These are phyloP conservation scores for Lamproptera curius DNA, from an alignment of 2,888 invertebrate species.

Conservation along the genomic window DNA sequence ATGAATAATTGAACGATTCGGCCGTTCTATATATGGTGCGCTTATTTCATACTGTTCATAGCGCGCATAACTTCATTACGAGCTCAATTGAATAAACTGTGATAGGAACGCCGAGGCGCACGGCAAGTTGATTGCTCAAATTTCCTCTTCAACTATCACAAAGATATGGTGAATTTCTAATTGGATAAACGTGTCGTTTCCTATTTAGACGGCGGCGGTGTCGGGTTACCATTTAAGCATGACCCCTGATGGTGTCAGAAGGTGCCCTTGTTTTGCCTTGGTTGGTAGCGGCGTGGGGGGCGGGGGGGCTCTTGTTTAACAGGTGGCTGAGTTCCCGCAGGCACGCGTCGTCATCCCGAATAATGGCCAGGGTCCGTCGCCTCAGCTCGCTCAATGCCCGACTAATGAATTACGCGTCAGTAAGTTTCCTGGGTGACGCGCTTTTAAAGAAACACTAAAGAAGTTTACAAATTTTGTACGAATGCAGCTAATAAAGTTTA, in stretches of 20 bases:
- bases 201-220: conserved; percentile 75
- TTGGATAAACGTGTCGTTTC: conserved; percentile 79
- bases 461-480: no score
- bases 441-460: no score
- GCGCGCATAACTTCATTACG: conserved; percentile 75
- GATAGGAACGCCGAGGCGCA: conserved; percentile 73
- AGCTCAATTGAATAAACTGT: conserved; percentile 78
- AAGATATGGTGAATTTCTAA: conserved; percentile 79
- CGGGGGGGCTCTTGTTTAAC: conserved; percentile 31
- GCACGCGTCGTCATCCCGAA: conserved; percentile 72
- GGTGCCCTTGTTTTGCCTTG: conserved; percentile 34
- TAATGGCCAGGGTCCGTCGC: conserved; percentile 61
- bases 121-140: conserved; percentile 77
- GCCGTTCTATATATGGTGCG: conserved; percentile 41
- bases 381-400: conserved; percentile 58
- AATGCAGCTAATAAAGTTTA: no score
- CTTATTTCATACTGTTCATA: conserved; percentile 58
- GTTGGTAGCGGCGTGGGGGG: conserved; percentile 30
- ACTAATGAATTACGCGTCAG: conserved; percentile 64
- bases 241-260: conserved; percentile 45
- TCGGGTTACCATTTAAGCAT: conserved; percentile 56
- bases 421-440: conserved; percentile 62
- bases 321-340: conserved; percentile 44
- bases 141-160: conserved; percentile 78
- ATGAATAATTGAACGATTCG: conserved; percentile 32